phyloP scores from a whole-genome alignment of 2,113 vertebrate species.

The Mormoops blainvillei region DNA sequence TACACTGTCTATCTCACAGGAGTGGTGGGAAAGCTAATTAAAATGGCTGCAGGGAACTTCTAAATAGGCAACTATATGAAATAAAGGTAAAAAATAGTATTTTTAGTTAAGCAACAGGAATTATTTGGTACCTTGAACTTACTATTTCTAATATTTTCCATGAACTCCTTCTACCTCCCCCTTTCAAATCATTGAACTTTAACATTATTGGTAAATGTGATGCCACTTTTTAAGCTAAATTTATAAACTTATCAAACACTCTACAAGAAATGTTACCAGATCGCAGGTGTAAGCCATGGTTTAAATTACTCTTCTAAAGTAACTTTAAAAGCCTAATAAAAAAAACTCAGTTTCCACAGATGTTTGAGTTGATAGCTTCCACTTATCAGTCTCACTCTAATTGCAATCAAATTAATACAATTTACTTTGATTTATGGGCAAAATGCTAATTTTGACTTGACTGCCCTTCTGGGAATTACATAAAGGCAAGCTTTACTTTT shows the following conservation, averaged over 20 bases:
- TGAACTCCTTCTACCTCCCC: not conserved
- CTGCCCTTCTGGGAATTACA: not conserved
- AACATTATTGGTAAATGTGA: constrained; percentile 40
- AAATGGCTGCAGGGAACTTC: constrained; percentile 40
- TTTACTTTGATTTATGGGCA: constrained; percentile 60
- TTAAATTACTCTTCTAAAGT: constrained; percentile 51
- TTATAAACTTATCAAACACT: constrained; percentile 51
- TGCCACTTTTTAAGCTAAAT: constrained; percentile 43
- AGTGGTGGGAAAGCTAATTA: constrained; percentile 54
- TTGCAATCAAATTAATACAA: constrained; percentile 58
- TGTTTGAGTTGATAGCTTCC: constrained; percentile 61
- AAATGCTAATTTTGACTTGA: constrained; percentile 43
- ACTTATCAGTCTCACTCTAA: constrained; percentile 59
- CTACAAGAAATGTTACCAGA: constrained; percentile 25
- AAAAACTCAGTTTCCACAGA: constrained; percentile 31
- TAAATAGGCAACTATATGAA: not conserved
- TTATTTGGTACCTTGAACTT: constrained; percentile 1
- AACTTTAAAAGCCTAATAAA: constrained; percentile 49
- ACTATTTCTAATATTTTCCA: constrained; percentile 19
- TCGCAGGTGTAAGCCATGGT: constrained; percentile 26
- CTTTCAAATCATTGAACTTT: constrained; percentile 26
- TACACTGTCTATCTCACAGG: not conserved
- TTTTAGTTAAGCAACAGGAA: constrained; percentile 40
- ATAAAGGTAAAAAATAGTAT: not conserved
- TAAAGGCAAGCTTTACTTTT: not conserved